phyloP scores from a whole-genome alignment of 2,797 vertebrate species.

The Propithecus deckenii region DNA sequence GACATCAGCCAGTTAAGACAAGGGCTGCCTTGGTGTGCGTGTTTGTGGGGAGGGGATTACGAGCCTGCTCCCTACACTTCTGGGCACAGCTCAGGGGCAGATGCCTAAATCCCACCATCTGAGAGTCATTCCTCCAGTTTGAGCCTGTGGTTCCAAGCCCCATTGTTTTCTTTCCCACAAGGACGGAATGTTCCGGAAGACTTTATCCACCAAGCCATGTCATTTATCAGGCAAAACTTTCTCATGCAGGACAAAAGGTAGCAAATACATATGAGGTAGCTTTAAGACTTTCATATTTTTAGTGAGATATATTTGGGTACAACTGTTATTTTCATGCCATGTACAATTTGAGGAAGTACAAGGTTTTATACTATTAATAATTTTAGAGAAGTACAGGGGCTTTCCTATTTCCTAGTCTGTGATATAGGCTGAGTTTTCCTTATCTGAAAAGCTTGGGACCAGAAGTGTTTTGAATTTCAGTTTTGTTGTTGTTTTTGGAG shows the following conservation, averaged over 20 bases:
- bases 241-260: neutral
- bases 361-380: neutral
- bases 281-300: neutral
- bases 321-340: neutral
- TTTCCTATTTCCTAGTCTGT: constrained; percentile 33
- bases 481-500: neutral
- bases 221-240: neutral
- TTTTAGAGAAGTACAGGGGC: neutral
- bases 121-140: neutral
- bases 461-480: neutral
- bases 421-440: neutral
- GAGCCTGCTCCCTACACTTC: neutral
- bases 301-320: neutral
- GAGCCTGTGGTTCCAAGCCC: neutral
- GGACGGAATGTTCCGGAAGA: neutral
- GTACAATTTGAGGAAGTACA: neutral
- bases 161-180: neutral
- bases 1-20: neutral
- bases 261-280: neutral
- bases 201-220: neutral
- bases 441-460: neutral
- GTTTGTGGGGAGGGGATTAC: no score
- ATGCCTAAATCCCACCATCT: neutral
- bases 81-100: neutral
- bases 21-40: neutral